phyloP scores from a whole-genome alignment of 2,888 invertebrate genomes.

The Sabellastarte sp. region DNA sequence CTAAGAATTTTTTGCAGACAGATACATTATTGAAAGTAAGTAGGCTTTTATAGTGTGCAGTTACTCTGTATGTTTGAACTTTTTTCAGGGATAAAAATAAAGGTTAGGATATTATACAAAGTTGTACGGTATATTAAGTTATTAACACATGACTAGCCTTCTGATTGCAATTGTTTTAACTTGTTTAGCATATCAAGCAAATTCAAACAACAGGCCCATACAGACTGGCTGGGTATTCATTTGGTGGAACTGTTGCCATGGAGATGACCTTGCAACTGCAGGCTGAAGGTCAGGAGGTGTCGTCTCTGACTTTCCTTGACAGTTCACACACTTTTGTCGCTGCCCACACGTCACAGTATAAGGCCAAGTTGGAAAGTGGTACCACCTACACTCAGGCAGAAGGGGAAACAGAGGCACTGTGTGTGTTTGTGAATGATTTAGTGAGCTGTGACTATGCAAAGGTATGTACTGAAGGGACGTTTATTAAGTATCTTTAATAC shows the following conservation, averaged over 20 bases:
- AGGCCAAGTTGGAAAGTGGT: constrained; percentile 33
- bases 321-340: constrained; percentile 67
- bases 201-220: constrained; percentile 82
- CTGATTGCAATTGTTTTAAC: too few species aligned
- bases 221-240: constrained; percentile 89
- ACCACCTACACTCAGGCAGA: constrained; percentile 29
- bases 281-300: constrained; percentile 37
- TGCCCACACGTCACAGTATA: constrained; percentile 55
- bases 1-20: too few species aligned
- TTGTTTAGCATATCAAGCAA: constrained; percentile 72
- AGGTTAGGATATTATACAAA: too few species aligned
- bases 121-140: too few species aligned
- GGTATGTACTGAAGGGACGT: too few species aligned
- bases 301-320: constrained; percentile 77
- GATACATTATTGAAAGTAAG: too few species aligned
- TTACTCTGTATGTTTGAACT: too few species aligned
- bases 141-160: too few species aligned
- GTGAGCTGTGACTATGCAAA: constrained; percentile 32
- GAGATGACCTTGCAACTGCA: constrained; percentile 84
- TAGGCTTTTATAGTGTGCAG: too few species aligned
- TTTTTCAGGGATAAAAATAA: too few species aligned
- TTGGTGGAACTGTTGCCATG: constrained; percentile 90
- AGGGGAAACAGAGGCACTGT: constrained; percentile 44
- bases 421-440: constrained; percentile 48
- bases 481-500: too few species aligned